Evolutionary conservation across 2,113 vertebrate species (phyloP), one percentile per base, ranked within the genome.

Genomic region (Crotalus viridis): DNA sequence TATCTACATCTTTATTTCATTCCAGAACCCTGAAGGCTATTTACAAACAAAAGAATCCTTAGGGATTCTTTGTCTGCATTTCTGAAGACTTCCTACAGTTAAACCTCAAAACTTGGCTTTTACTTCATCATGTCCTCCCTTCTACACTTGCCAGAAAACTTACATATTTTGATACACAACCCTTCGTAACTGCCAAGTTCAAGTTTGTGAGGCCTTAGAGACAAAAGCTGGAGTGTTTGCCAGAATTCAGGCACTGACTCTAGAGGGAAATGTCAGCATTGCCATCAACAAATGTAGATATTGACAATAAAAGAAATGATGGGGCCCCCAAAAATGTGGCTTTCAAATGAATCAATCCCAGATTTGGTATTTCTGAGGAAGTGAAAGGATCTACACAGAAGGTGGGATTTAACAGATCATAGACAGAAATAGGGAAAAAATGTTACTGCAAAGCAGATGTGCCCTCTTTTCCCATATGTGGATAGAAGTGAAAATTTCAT

Each of bases 401-500:
- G 17, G 39, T 39, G 94, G 94, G 55, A 64, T 92, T 52, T 94
- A 96, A 92, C 21, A 89, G 52, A 94, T 12, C 7, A 74, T 59
- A 89, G 90, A 91, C 2, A 91, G n/a, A 89, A 56, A 93, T 33
- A 43, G 46, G 91, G 92, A 46, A 52, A 85, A 81, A 48, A 21
- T 24, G 2, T 17, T 89, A 93, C 74, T 93, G 55, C 4, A 94
- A 92, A 95, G 94, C 0, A 93, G 28, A 87, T 94, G 81, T 22
- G 91, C 74, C 59, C 1, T 94, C 10, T 52, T 33, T 89, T 64
- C 52, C 54, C 10, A 57, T 89, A 93, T 69, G 94, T 91, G 64
- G 74, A 88, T 94, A 57, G n/a, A 89, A 89, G 87, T 64, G 91
- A 95, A 95, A 90, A 94, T 93, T 93, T 95, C 92, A 93, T 87